A percentile compares a stretch with the other conserved stretches of the same genome.
These are phyloP conservation scores for Eucidaris tribuloides DNA, from an alignment of 35 echinoderm and acorn worm species.

Conservation along the genomic window DNA sequence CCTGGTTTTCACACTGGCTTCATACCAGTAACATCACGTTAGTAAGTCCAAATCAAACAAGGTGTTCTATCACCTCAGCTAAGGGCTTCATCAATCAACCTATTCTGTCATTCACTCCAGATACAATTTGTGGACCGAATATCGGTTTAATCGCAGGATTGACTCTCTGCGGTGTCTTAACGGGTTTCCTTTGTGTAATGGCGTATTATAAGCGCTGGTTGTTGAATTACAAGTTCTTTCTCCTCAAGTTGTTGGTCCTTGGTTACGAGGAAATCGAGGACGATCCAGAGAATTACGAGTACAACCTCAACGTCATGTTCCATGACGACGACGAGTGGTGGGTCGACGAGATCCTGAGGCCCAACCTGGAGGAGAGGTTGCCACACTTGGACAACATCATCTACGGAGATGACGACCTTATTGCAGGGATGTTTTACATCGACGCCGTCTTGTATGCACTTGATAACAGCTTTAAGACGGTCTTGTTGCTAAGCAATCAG, in stretches of 20 bases:
- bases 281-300: neutral
- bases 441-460: neutral
- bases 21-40: neutral
- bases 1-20: neutral
- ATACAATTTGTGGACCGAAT: neutral
- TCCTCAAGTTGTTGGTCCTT: neutral
- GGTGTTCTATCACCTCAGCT: neutral
- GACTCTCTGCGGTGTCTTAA: neutral
- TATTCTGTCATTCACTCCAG: neutral
- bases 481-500: constrained; percentile 1
- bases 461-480: neutral
- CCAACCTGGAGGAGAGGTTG: neutral
- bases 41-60: neutral
- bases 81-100: neutral
- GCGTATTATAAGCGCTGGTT: neutral
- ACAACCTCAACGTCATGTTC: constrained; percentile 18
- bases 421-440: neutral
- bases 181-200: neutral
- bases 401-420: constrained; percentile 11
- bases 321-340: neutral
- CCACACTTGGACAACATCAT: neutral
- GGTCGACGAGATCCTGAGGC: neutral
- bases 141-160: neutral
- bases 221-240: constrained; percentile 1
- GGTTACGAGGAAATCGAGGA: neutral